Conservation (phyloP, 2,797 vertebrate genomes). For the Diplodus sargus region DNA sequence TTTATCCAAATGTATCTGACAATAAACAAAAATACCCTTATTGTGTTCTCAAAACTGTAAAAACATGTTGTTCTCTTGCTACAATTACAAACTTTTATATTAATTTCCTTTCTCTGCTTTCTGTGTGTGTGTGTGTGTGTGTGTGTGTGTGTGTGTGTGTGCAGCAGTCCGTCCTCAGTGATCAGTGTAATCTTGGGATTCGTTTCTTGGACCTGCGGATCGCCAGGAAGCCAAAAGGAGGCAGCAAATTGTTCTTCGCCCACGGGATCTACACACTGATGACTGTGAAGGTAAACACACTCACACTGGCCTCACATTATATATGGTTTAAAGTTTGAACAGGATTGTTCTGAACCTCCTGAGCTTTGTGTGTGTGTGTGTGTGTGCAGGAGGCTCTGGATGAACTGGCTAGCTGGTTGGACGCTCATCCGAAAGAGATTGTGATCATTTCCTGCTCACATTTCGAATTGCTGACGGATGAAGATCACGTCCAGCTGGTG, state of each 20-base stretch:
- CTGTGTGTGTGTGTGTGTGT: slow-evolving; percentile 1
- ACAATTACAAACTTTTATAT: no score
- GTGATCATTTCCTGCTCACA: slow-evolving; percentile 88
- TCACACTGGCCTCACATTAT: no score
- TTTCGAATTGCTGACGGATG: slow-evolving; percentile 82
- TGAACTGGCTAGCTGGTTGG: slow-evolving; percentile 87
- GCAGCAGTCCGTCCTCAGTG: slow-evolving; percentile 57
- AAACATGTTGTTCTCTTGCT: no score
- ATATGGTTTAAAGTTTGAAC: no score
- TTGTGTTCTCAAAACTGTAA: no score
- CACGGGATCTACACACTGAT: slow-evolving; percentile 88
- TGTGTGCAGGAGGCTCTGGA: slow-evolving; percentile 83
- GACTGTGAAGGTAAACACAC: slow-evolving; percentile 85
- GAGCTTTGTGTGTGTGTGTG: background rate
- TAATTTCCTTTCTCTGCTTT: background rate
- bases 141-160: slow-evolving; percentile 3
- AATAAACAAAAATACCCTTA: no score
- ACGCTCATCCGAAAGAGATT: slow-evolving; percentile 86
- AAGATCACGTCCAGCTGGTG: slow-evolving; percentile 83
- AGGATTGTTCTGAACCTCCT: no score
- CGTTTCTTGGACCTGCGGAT: slow-evolving; percentile 91
- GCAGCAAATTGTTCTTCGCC: slow-evolving; percentile 84
- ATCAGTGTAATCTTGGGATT: slow-evolving; percentile 88
- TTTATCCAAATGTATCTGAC: no score
- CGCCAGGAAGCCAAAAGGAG: slow-evolving; percentile 81